phyloP scores from a whole-genome alignment of 2,888 invertebrate genomes.

The Alloplasta piceator region DNA sequence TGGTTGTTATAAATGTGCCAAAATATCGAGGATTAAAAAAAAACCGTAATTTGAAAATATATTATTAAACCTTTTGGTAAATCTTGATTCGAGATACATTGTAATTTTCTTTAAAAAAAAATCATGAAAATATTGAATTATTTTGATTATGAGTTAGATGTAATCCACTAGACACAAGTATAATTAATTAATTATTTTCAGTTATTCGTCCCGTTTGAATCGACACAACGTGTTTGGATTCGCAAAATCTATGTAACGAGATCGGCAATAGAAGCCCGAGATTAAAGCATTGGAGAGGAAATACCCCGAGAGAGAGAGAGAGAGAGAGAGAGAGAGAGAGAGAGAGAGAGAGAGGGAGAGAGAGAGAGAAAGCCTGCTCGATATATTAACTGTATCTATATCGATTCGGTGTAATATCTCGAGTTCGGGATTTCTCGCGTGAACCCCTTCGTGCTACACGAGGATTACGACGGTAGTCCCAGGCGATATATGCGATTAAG shows the following conservation, averaged over 20 bases:
- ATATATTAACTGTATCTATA: constrained; percentile 60
- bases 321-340: neutral
- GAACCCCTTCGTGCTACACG: constrained; percentile 57
- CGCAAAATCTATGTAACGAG: neutral
- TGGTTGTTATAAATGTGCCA: no score
- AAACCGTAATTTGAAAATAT: no score
- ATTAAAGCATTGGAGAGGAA: neutral
- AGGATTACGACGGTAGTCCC: constrained; percentile 52
- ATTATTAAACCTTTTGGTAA: no score
- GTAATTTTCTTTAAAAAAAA: no score
- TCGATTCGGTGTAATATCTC: constrained; percentile 63
- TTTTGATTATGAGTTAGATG: no score
- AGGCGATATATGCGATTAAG: constrained; percentile 45
- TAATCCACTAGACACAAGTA: no score
- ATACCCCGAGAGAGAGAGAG: constrained; percentile 3
- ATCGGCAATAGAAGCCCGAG: neutral
- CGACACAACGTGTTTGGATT: neutral
- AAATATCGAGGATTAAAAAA: no score
- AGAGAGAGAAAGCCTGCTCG: constrained; percentile 38
- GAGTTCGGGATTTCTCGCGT: constrained; percentile 48
- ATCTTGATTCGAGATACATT: no score
- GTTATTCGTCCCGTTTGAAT: neutral
- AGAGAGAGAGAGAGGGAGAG: neutral
- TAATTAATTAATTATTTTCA: no score
- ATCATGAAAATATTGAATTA: no score